Percentiles rank a stretch among this genome's conserved stretches.
These are phyloP conservation scores for Lithophane semibrunnea DNA, from an alignment of 2,888 invertebrate species.

Conservation along the genomic window DNA sequence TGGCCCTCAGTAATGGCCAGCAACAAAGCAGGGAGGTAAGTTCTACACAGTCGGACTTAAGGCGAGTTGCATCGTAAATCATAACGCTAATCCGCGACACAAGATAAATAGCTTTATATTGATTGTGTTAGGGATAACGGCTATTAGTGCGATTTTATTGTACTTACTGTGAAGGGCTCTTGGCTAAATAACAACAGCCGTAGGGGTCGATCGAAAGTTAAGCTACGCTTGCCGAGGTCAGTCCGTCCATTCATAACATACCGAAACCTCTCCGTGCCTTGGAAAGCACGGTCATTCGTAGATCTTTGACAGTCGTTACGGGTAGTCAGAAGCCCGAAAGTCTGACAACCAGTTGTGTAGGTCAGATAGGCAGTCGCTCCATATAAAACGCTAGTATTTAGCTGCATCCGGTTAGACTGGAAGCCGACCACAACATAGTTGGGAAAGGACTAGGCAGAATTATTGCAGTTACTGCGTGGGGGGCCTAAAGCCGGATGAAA, in stretches of 20 bases:
- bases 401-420: too few species aligned
- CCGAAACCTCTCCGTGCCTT: neutral
- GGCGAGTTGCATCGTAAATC: slow-evolving; percentile 82
- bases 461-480: neutral
- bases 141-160: slow-evolving; percentile 47
- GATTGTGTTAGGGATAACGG: slow-evolving; percentile 47
- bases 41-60: slow-evolving; percentile 71
- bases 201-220: neutral
- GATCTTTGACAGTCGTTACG: neutral
- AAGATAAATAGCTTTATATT: slow-evolving; percentile 68
- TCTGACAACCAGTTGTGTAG: neutral
- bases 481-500: neutral
- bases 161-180: neutral
- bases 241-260: neutral
- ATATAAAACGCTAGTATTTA: neutral
- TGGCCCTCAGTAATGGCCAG: slow-evolving; percentile 78
- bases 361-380: neutral
- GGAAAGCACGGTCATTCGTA: neutral
- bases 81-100: slow-evolving; percentile 80
- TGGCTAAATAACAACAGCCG: neutral
- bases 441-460: neutral
- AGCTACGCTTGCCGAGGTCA: neutral
- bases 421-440: neutral
- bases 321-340: neutral
- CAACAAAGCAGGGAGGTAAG: slow-evolving; percentile 76